phyloP scores from a whole-genome alignment of 2,797 vertebrate genomes.

The Nothura maculosa region DNA sequence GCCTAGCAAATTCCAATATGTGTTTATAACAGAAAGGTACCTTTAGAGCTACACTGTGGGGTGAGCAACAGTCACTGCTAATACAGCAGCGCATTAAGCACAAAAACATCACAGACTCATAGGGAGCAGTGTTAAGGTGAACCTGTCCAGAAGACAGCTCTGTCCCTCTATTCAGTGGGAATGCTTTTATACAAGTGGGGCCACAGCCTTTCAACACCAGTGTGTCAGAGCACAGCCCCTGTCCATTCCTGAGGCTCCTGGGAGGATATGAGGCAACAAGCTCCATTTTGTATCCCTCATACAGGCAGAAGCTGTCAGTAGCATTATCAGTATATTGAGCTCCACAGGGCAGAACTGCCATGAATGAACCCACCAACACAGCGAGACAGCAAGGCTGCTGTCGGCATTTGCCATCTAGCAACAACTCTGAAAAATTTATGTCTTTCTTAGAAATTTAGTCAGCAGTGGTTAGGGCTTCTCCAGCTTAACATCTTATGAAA shows the following conservation, averaged over 20 bases:
- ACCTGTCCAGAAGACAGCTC: background rate
- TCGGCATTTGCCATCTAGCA: conserved; percentile 9
- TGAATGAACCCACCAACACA: background rate
- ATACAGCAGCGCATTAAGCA: background rate
- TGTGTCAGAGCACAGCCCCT: background rate
- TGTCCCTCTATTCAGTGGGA: background rate
- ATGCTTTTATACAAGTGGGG: background rate
- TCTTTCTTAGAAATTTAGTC: conserved; percentile 44
- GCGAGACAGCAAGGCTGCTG: background rate
- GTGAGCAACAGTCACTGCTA: background rate
- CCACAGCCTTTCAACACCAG: background rate
- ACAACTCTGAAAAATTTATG: conserved; percentile 52
- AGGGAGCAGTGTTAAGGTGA: background rate
- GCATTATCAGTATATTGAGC: background rate
- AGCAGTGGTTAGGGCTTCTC: conserved; percentile 13
- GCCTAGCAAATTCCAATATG: background rate
- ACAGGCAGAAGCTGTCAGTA: background rate
- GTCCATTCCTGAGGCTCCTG: background rate
- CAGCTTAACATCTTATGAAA: conserved; percentile 16
- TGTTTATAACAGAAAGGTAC: background rate
- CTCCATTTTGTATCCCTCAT: background rate
- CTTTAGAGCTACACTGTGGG: background rate
- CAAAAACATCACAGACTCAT: background rate
- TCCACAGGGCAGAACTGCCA: background rate
- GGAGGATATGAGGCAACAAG: background rate